Evolutionary conservation across 2,113 vertebrate genomes (phyloP).

Genomic region (Eolophus roseicapilla): DNA sequence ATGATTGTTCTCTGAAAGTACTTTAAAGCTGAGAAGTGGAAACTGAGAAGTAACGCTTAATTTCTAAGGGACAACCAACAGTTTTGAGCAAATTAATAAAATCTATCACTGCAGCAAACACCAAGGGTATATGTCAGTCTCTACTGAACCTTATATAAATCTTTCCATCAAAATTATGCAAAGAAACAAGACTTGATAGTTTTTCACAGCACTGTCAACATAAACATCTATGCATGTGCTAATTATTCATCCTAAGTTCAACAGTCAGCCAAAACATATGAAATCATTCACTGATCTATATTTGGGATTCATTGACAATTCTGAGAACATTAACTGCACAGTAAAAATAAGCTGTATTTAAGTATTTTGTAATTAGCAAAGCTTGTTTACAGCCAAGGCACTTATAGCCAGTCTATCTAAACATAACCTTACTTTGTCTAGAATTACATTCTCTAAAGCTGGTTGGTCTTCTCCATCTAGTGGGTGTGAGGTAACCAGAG

Average conservation of each 20-base stretch:
- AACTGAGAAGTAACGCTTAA: not conserved
- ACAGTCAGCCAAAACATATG: not conserved
- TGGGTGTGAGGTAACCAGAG: conserved; percentile 87
- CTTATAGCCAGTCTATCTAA: not conserved
- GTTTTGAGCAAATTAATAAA: not conserved
- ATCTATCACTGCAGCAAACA: not conserved
- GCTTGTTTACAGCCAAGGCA: not conserved
- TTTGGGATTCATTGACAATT: not conserved
- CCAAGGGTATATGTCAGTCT: not conserved
- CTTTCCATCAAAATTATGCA: not conserved
- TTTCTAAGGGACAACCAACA: not conserved
- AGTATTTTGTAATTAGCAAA: not conserved
- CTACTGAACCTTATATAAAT: not conserved
- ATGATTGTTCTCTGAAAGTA: not conserved
- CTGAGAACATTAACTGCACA: not conserved
- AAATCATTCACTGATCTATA: not conserved
- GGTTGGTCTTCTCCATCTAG: conserved; percentile 87
- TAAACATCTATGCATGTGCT: not conserved
- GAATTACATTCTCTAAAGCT: conserved; percentile 79
- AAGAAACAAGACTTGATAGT: not conserved
- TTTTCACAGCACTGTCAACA: not conserved
- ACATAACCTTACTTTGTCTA: conserved; percentile 83
- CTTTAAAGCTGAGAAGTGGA: not conserved
- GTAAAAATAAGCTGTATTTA: not conserved
- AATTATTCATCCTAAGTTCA: not conserved